phyloP scores from a whole-genome alignment of 2,113 vertebrate species.

The Bubalus kerabau region DNA sequence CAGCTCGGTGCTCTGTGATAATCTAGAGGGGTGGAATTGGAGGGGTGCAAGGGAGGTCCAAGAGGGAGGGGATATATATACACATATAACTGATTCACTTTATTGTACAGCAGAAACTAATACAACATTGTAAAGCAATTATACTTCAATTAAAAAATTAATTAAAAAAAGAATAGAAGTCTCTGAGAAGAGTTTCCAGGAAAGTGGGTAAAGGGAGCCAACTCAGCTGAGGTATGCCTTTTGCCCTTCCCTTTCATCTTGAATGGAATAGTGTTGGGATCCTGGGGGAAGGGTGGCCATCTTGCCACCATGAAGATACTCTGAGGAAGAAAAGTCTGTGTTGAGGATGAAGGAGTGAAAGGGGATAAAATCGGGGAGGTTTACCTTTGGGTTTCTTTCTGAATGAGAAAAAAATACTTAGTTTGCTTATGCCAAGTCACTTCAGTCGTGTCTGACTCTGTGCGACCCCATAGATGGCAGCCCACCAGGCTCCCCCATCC shows the following conservation, averaged over 20 bases:
- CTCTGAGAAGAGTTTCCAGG: background rate
- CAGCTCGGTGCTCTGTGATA: background rate
- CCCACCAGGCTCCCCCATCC: too few species aligned
- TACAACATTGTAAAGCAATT: background rate
- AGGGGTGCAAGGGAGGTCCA: background rate
- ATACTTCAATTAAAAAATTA: background rate
- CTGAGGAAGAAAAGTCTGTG: background rate
- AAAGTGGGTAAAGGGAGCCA: background rate
- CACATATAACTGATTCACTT: background rate
- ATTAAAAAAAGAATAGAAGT: background rate
- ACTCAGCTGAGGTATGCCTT: background rate
- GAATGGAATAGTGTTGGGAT: background rate
- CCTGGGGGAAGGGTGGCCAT: background rate
- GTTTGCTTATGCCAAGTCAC: background rate
- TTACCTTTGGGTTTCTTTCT: background rate
- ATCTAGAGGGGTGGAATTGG: background rate
- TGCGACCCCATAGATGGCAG: too few species aligned
- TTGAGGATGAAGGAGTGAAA: background rate
- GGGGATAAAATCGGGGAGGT: background rate
- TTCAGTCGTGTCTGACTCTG: too few species aligned
- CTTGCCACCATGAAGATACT: background rate
- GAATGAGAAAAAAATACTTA: background rate
- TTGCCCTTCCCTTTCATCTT: background rate
- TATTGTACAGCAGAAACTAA: background rate
- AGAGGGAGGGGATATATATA: background rate